Percentiles rank a stretch among this genome's conserved stretches.
Evolutionary conservation across 2,888 invertebrate genomes (phyloP).

Genomic region (Aphidoletes aphidimyza): DNA sequence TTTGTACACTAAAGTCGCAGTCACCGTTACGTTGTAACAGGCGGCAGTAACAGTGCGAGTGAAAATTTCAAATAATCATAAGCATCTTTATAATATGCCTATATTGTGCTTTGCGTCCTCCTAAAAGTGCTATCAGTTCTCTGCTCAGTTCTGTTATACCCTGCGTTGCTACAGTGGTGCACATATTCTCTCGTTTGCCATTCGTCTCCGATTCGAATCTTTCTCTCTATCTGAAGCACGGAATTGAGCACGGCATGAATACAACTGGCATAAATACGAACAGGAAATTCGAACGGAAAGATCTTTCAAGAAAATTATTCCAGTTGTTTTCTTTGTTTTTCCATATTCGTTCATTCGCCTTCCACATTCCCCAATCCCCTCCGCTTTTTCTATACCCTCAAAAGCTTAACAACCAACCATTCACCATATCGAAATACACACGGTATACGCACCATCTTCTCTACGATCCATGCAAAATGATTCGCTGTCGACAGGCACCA

Average conservation of each 20-base stretch:
- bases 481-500: too few relatives aligned
- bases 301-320: slow-evolving; percentile 53
- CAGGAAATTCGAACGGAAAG: slow-evolving; percentile 50
- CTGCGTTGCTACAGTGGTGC: too few relatives aligned
- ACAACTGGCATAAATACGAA: slow-evolving; percentile 32
- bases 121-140: not conserved
- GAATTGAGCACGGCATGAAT: not conserved
- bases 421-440: too few relatives aligned
- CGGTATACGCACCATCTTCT: too few relatives aligned
- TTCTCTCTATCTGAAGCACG: slow-evolving; percentile 8
- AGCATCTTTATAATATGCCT: not conserved
- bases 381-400: not conserved
- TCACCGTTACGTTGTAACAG: not conserved
- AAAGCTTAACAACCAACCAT: too few relatives aligned
- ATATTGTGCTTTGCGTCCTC: not conserved
- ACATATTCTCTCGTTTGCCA: not conserved
- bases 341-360: not conserved
- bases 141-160: not conserved
- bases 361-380: not conserved
- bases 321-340: slow-evolving; percentile 50
- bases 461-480: too few relatives aligned
- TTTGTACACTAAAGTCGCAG: not conserved
- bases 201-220: not conserved
- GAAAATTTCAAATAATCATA: not conserved
- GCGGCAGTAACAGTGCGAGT: not conserved